Evolutionary conservation across 2,888 invertebrate species (phyloP).

Genomic region (Pegoplata infirma): DNA sequence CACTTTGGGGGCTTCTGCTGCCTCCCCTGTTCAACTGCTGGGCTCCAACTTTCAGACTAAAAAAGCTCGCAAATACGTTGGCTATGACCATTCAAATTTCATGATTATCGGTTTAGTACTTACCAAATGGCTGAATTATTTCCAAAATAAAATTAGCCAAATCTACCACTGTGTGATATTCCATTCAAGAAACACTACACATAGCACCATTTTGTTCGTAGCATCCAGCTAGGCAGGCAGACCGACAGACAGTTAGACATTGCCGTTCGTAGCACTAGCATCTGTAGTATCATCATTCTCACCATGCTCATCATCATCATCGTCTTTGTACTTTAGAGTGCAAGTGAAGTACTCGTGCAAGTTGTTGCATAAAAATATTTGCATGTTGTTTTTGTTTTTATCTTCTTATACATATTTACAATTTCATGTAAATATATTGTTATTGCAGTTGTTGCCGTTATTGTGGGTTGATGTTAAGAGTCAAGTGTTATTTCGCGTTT

Average conservation of each 20-base stretch:
- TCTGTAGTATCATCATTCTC: not conserved
- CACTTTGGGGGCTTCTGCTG: too few relatives aligned
- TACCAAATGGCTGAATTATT: too few relatives aligned
- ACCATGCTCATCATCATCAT: conserved; percentile 20
- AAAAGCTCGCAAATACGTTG: too few relatives aligned
- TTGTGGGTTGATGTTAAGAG: conserved; percentile 31
- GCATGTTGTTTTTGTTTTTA: conserved; percentile 3
- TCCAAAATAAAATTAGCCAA: too few relatives aligned
- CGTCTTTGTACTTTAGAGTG: not conserved
- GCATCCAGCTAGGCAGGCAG: not conserved
- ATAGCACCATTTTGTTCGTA: not conserved
- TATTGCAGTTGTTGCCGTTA: conserved; percentile 27
- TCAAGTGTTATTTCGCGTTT: conserved; percentile 44
- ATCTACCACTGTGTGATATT: too few relatives aligned
- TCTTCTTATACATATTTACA: too few relatives aligned
- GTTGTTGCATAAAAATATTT: conserved; percentile 30
- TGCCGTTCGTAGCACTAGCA: conserved; percentile 1
- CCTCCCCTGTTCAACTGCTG: too few relatives aligned
- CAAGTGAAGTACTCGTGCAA: conserved; percentile 1
- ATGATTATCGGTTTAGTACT: too few relatives aligned
- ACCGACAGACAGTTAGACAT: not conserved
- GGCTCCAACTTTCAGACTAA: too few relatives aligned
- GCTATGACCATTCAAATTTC: too few relatives aligned
- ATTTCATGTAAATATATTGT: conserved; percentile 4
- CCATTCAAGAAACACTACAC: not conserved